Evolutionary conservation across 2,888 invertebrate genomes (phyloP), one percentile per base, ranked within the genome.

Genomic region (Cataglyphis rosenhaueri): DNA sequence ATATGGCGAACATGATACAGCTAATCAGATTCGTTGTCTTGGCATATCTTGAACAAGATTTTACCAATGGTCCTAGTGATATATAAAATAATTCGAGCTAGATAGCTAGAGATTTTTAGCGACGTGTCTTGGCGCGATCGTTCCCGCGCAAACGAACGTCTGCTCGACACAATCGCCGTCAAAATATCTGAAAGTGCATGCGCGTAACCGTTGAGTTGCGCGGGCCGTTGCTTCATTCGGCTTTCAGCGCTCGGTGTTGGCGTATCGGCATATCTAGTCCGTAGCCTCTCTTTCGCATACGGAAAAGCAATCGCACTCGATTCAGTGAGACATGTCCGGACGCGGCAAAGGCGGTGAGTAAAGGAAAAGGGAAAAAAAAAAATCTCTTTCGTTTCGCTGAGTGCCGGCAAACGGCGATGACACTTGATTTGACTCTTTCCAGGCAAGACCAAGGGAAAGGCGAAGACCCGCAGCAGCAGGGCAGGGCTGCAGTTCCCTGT

Each of bases 401-500:
- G 9, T 18, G 21, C 21, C 29, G 18, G 18, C 5, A n/a, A 48
- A 68, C 25, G 10, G 2, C 8, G 25, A 21, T 70, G 76, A 66
- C 35, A 48, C 18, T 57, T 21, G 32, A 9, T 38, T 21, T 8
- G n/a, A n/a, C 1, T 35, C 41, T 52, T 84, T 71, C 3, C 82
- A 91, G 93, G 93, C 75, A 93, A 93, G 83, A 87, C 92, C 12
- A 93, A 92, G 86, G 88, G 91, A 44, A 93, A 93, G 84, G 88
- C 93, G 21, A 93, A 93, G 92, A 92, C 95, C 0, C 94, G 95
- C 0, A 96, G 96, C 1, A 92, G 94, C 10, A 93, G 95, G 68
- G 96, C 96, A 10, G 96, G 96, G 1, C 94, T 96, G 0, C 94
- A 94, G 38, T 96, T 96, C 84, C 96, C 96, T 0, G 95, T 96